Evolutionary conservation across 2,113 vertebrate species (phyloP).

Genomic region (Romanogobio albipinnatus): DNA sequence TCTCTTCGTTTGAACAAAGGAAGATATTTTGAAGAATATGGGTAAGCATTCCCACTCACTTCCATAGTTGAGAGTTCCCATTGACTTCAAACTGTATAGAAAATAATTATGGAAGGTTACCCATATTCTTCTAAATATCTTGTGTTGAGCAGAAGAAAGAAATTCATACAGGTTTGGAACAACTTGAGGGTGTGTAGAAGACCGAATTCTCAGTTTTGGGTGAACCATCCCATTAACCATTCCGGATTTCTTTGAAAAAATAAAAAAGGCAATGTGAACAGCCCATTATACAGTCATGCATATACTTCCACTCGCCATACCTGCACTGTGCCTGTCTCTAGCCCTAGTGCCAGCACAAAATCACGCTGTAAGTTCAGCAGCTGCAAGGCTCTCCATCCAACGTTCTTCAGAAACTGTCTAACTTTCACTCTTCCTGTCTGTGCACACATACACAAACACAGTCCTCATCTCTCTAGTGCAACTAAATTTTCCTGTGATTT

Average conservation of each 20-base stretch:
- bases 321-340: slow-evolving; percentile 66
- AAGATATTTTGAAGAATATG: too few relatives aligned
- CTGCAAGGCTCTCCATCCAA: slow-evolving; percentile 63
- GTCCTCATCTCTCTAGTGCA: slow-evolving; percentile 10
- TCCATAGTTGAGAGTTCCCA: too few relatives aligned
- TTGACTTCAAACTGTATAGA: too few relatives aligned
- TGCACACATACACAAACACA: slow-evolving; percentile 26
- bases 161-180: too few relatives aligned
- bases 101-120: too few relatives aligned
- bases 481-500: background rate
- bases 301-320: slow-evolving; percentile 53
- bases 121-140: too few relatives aligned
- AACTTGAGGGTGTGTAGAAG: too few relatives aligned
- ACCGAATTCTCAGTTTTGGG: too few relatives aligned
- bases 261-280: background rate
- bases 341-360: slow-evolving; percentile 66
- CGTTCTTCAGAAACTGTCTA: slow-evolving; percentile 65
- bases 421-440: slow-evolving; percentile 66
- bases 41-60: too few relatives aligned
- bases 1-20: too few relatives aligned
- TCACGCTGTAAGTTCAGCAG: slow-evolving; percentile 59
- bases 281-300: background rate
- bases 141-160: too few relatives aligned
- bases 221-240: background rate
- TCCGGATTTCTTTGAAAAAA: too few relatives aligned